Evolutionary conservation across 2,797 vertebrate species (phyloP).

Genomic region (Lithobates pipiens): DNA sequence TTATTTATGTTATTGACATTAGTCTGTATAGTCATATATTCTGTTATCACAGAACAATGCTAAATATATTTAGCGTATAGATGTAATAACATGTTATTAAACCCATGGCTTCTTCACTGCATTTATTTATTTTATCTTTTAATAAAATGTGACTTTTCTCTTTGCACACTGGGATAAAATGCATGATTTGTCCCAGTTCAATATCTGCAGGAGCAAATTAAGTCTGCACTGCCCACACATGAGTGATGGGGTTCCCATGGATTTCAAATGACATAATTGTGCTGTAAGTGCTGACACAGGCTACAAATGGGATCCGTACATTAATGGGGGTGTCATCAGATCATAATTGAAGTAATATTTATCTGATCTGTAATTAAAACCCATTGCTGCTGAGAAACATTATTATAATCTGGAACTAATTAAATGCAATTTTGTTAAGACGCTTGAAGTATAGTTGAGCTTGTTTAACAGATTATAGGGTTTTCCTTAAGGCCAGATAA

Average conservation of each 20-base stretch:
- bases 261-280: slow-evolving; percentile 61
- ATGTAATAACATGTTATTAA: not conserved
- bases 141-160: slow-evolving; percentile 62
- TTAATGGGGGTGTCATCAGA: slow-evolving; percentile 47
- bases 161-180: slow-evolving; percentile 59
- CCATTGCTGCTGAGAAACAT: slow-evolving; percentile 43
- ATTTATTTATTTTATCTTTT: slow-evolving; percentile 55
- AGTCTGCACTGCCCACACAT: slow-evolving; percentile 53
- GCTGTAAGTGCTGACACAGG: slow-evolving; percentile 51
- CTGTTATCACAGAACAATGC: too few relatives aligned
- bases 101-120: slow-evolving; percentile 42
- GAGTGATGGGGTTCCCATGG: slow-evolving; percentile 54
- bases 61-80: slow-evolving; percentile 40
- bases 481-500: not conserved
- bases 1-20: too few relatives aligned
- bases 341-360: slow-evolving; percentile 57
- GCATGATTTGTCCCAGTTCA: slow-evolving; percentile 57
- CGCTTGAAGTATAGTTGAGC: not conserved
- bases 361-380: slow-evolving; percentile 63
- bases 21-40: too few relatives aligned
- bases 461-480: slow-evolving; percentile 13
- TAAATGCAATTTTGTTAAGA: slow-evolving; percentile 47
- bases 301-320: slow-evolving; percentile 22
- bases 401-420: slow-evolving; percentile 57
- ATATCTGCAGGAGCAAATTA: slow-evolving; percentile 64